Conservation (phyloP, 2,888 invertebrate species). For the Arge pagana region DNA sequence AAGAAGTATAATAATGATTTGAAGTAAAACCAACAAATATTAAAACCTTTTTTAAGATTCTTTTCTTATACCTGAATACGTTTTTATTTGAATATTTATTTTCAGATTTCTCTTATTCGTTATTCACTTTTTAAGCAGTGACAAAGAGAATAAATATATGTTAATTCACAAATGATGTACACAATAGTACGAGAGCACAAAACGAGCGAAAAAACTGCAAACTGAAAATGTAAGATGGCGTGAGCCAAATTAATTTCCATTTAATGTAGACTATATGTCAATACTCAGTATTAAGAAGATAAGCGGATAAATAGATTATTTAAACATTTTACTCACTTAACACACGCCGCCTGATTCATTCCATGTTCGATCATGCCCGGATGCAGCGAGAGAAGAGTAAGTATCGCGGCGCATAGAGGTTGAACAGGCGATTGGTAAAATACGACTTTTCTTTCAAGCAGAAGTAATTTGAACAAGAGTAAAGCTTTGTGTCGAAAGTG, state of each 20-base stretch:
- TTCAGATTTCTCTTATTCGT: too few relatives aligned
- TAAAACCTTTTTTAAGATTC: background rate
- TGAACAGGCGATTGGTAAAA: constrained; percentile 94
- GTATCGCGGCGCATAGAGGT: constrained; percentile 81
- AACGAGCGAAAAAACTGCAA: background rate
- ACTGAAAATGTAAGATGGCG: constrained; percentile 9
- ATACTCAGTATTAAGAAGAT: background rate
- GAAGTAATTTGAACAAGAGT: constrained; percentile 86
- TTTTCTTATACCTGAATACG: background rate
- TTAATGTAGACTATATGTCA: background rate
- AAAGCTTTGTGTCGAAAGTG: constrained; percentile 92
- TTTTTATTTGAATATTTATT: constrained; percentile 9
- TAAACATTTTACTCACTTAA: constrained; percentile 62
- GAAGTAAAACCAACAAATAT: background rate
- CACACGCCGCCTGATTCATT: constrained; percentile 80
- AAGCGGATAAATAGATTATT: constrained; percentile 10
- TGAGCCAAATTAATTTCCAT: too few relatives aligned
- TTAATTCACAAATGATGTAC: too few relatives aligned
- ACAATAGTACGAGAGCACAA: too few relatives aligned
- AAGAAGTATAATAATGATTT: constrained; percentile 15
- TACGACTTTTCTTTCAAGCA: constrained; percentile 87
- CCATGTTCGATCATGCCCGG: constrained; percentile 89
- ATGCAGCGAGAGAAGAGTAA: constrained; percentile 87
- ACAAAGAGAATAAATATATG: too few relatives aligned
- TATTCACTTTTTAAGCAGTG: too few relatives aligned